These are phyloP conservation scores for Protomyctophum bolini DNA, from an alignment of 2,113 vertebrate species.

Conservation along the genomic window DNA sequence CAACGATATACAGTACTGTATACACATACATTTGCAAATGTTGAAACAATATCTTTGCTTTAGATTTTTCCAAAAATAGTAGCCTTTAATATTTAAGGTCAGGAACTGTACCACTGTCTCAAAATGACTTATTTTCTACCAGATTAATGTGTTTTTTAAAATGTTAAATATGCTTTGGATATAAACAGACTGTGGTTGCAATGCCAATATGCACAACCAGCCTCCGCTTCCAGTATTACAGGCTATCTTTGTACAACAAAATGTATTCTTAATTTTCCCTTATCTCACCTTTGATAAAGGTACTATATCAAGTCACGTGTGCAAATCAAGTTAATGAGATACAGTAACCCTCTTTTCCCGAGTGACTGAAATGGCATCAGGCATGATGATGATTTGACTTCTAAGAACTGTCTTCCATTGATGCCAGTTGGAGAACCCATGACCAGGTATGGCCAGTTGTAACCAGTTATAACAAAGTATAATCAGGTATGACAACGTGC, in stretches of 20 bases:
- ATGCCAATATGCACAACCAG: conserved; percentile 9
- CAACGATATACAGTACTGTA: neutral
- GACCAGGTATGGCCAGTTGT: neutral
- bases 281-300: neutral
- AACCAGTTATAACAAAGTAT: no score
- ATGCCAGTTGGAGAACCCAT: conserved; percentile 37
- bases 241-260: conserved; percentile 2
- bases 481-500: neutral
- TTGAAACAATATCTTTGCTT: neutral
- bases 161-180: conserved; percentile 27
- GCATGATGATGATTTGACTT: conserved; percentile 19
- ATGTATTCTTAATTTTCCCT: conserved; percentile 19
- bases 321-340: conserved; percentile 8
- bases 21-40: neutral
- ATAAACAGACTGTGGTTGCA: conserved; percentile 41
- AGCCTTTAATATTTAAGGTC: conserved; percentile 37
- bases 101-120: conserved; percentile 43
- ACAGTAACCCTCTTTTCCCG: conserved; percentile 10
- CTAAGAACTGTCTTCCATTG: conserved; percentile 55
- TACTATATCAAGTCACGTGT: conserved; percentile 12
- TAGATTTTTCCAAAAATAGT: neutral
- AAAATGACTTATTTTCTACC: conserved; percentile 46
- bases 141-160: conserved; percentile 40
- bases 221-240: conserved; percentile 18
- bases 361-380: conserved; percentile 20